Percentiles rank a stretch among this genome's conserved stretches.
Evolutionary conservation across 2,888 invertebrate species (phyloP).

Genomic region (Tridacna gigas): DNA sequence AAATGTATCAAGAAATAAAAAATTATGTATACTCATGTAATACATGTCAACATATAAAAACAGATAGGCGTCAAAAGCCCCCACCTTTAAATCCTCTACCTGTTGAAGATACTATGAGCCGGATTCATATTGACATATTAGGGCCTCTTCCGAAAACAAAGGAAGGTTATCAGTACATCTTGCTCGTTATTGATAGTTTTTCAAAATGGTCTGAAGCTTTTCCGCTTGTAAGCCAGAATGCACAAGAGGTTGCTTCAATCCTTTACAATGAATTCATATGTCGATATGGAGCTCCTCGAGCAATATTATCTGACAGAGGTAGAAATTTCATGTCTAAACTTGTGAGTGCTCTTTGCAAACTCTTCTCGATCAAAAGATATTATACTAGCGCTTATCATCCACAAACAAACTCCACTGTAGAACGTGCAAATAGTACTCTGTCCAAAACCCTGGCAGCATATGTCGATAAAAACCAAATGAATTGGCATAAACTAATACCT

Average conservation of each 20-base stretch:
- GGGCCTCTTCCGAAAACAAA: constrained; percentile 35
- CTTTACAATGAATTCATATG: constrained; percentile 44
- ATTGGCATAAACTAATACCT: constrained; percentile 19
- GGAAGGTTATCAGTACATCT: constrained; percentile 36
- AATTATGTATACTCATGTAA: constrained; percentile 43
- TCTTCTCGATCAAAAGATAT: constrained; percentile 51
- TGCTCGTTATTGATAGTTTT: constrained; percentile 51
- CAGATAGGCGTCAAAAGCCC: background rate
- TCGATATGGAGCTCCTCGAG: constrained; percentile 37
- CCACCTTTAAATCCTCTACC: constrained; percentile 46
- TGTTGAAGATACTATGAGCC: constrained; percentile 32
- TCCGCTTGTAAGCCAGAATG: constrained; percentile 38
- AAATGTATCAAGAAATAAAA: constrained; percentile 29
- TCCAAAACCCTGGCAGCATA: constrained; percentile 51
- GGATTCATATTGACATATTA: constrained; percentile 53
- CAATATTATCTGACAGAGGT: constrained; percentile 40
- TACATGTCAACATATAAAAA: constrained; percentile 30
- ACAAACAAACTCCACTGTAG: constrained; percentile 50
- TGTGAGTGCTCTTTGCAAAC: constrained; percentile 30
- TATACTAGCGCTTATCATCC: constrained; percentile 57
- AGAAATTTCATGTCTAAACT: constrained; percentile 62
- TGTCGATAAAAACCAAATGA: constrained; percentile 39
- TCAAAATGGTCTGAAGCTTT: constrained; percentile 60
- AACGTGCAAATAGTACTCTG: constrained; percentile 46
- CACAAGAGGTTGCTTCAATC: constrained; percentile 37